phyloP scores from a whole-genome alignment of 2,888 invertebrate species.

The Nowickia ferox region DNA sequence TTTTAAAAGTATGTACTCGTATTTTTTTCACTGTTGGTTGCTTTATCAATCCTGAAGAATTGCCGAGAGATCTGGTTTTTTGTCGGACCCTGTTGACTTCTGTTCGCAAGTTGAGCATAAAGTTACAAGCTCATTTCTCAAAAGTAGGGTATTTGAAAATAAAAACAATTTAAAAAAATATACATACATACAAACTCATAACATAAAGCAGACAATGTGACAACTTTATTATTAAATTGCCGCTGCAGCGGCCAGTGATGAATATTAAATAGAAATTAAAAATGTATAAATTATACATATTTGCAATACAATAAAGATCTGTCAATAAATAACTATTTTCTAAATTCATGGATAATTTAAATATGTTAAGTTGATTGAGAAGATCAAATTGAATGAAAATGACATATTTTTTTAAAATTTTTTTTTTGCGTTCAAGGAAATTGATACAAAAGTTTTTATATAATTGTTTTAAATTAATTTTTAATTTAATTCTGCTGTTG shows the following conservation, averaged over 20 bases:
- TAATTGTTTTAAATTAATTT: too few relatives aligned
- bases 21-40: too few relatives aligned
- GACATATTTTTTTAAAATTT: not conserved
- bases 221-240: conserved; percentile 62
- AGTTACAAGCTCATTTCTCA: not conserved
- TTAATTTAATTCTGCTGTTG: too few relatives aligned
- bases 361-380: conserved; percentile 9
- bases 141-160: conserved; percentile 4
- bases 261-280: conserved; percentile 42
- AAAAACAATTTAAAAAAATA: not conserved
- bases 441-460: not conserved
- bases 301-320: not conserved
- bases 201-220: conserved; percentile 55
- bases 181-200: not conserved
- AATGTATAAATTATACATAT: not conserved
- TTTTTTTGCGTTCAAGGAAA: not conserved
- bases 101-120: not conserved
- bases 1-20: too few relatives aligned
- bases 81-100: too few relatives aligned
- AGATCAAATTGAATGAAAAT: conserved; percentile 6
- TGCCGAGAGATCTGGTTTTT: too few relatives aligned
- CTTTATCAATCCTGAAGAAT: too few relatives aligned
- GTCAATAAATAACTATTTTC: conserved; percentile 34
- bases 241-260: conserved; percentile 46
- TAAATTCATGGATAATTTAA: conserved; percentile 41